phyloP scores from a whole-genome alignment of 2,113 vertebrate genomes.

The Gobius niger region DNA sequence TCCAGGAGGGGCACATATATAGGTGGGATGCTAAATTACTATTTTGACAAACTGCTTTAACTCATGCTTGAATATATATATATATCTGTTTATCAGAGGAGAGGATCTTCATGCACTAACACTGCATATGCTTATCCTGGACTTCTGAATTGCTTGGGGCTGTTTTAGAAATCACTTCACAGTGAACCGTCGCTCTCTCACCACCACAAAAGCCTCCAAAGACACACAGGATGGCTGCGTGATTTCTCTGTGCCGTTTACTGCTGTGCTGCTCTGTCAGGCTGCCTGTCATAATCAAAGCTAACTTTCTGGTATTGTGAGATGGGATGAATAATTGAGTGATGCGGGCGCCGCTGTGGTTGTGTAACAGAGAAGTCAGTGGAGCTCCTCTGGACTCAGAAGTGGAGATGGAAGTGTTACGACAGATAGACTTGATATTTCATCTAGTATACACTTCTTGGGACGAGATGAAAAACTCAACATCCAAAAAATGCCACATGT shows the following conservation, averaged over 20 bases:
- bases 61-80: neutral
- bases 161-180: conserved; percentile 31
- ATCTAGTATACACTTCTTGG: neutral
- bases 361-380: conserved; percentile 42
- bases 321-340: conserved; percentile 67
- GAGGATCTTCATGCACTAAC: conserved; percentile 6
- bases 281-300: conserved; percentile 66
- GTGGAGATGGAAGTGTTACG: conserved; percentile 34
- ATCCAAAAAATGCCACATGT: neutral
- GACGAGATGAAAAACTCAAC: neutral
- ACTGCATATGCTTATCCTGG: conserved; percentile 16
- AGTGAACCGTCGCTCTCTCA: conserved; percentile 35
- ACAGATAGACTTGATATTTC: conserved; percentile 27
- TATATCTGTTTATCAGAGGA: neutral
- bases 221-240: conserved; percentile 22
- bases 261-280: conserved; percentile 42
- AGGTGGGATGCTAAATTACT: too few species aligned
- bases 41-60: too few species aligned
- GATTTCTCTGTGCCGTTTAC: conserved; percentile 31
- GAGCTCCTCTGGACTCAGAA: conserved; percentile 41
- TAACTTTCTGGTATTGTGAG: conserved; percentile 44
- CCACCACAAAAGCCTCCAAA: conserved; percentile 14
- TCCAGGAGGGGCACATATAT: too few species aligned
- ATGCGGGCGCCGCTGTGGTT: conserved; percentile 47
- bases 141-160: conserved; percentile 20